phyloP scores from a whole-genome alignment of 2,113 vertebrate species.

The Apus apus region DNA sequence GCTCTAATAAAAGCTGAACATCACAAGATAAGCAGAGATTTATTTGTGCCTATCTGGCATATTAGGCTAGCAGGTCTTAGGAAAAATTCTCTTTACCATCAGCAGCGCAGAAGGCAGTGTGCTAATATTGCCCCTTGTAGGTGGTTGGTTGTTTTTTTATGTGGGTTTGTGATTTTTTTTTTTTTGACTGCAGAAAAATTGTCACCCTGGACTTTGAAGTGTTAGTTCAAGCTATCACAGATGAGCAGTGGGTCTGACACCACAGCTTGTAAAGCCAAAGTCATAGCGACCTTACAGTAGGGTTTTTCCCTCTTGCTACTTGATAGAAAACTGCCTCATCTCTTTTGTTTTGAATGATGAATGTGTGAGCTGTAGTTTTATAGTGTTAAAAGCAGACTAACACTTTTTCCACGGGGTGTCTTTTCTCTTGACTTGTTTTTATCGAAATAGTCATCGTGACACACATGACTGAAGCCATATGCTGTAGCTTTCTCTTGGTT shows the following conservation, averaged over 20 bases:
- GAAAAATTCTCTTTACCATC: neutral
- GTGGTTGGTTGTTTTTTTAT: neutral
- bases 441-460: neutral
- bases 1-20: neutral
- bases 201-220: neutral
- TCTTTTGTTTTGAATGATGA: neutral
- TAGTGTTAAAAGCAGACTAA: constrained; percentile 32
- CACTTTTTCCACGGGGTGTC: neutral
- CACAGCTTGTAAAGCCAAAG: neutral
- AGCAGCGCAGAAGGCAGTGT: neutral
- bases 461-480: neutral
- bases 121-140: neutral
- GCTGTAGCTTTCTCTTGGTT: neutral
- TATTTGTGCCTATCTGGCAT: neutral
- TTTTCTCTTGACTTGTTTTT: neutral
- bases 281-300: neutral
- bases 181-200: neutral
- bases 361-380: neutral
- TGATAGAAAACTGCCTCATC: neutral
- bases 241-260: neutral
- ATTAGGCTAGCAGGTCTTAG: neutral
- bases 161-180: accelerated
- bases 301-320: neutral
- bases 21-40: neutral
- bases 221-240: neutral